Percentiles rank a stretch among this genome's conserved stretches.
Evolutionary conservation across 2,888 invertebrate species (phyloP).

Genomic region (Xanthia icteritia): DNA sequence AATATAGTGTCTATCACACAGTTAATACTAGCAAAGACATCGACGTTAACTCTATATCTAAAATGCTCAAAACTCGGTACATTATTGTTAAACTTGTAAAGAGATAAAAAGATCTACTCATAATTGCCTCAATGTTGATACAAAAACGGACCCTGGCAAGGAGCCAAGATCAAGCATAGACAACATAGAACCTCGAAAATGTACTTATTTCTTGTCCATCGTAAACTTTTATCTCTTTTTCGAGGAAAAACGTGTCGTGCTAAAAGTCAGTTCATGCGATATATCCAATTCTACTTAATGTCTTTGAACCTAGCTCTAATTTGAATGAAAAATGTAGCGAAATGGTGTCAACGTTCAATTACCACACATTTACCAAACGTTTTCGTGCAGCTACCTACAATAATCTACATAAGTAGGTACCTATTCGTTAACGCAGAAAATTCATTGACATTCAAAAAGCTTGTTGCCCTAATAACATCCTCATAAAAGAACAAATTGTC

Average conservation of each 20-base stretch:
- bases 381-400: not conserved
- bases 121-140: slow-evolving; percentile 27
- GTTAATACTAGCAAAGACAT: too few relatives aligned
- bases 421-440: slow-evolving; percentile 6
- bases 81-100: too few relatives aligned
- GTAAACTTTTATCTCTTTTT: slow-evolving; percentile 9
- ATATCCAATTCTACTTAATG: not conserved
- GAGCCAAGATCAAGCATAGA: slow-evolving; percentile 27
- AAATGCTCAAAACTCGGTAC: too few relatives aligned
- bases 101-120: too few relatives aligned
- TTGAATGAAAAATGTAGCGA: not conserved
- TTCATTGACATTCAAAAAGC: slow-evolving; percentile 16
- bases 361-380: not conserved
- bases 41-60: too few relatives aligned
- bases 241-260: not conserved
- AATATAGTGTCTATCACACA: too few relatives aligned
- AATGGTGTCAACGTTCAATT: not conserved
- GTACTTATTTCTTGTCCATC: not conserved
- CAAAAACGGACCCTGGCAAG: slow-evolving; percentile 41
- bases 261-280: not conserved
- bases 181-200: slow-evolving; percentile 20
- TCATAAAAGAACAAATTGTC: not conserved
- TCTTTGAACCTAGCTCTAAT: not conserved
- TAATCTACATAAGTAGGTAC: slow-evolving; percentile 12
- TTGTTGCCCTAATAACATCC: slow-evolving; percentile 4